Conservation (phyloP, 2,113 vertebrate genomes). For the Saiga tatarica region DNA sequence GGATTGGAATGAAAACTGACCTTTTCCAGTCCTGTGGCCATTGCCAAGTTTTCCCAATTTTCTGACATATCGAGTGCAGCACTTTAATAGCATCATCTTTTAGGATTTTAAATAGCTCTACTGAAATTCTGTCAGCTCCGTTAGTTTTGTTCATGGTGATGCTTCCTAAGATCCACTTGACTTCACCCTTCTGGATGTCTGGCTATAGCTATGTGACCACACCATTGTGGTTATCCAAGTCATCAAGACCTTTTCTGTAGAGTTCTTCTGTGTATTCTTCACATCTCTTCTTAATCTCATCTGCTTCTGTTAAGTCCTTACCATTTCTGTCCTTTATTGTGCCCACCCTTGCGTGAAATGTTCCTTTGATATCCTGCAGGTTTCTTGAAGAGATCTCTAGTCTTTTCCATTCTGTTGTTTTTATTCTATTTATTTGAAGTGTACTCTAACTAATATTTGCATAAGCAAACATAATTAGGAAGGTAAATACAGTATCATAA, state of each 20-base stretch:
- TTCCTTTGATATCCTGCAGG: neutral
- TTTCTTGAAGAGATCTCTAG: neutral
- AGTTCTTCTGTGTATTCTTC: neutral
- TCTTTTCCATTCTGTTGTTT: neutral
- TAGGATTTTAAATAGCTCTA: neutral
- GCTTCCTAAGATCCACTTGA: neutral
- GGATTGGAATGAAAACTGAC: neutral
- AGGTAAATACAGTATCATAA: slow-evolving; percentile 2
- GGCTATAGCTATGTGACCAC: neutral
- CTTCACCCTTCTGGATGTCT: neutral
- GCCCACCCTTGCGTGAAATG: neutral
- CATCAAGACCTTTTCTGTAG: neutral
- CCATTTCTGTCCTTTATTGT: neutral
- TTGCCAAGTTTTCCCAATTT: neutral
- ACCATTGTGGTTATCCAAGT: neutral
- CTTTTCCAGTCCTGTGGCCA: neutral
- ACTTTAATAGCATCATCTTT: neutral
- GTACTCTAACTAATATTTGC: slow-evolving; percentile 23
- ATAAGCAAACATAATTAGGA: slow-evolving; percentile 51
- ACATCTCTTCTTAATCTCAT: neutral
- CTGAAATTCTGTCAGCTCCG: neutral
- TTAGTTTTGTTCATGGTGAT: neutral
- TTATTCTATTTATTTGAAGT: neutral
- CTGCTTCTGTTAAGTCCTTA: neutral
- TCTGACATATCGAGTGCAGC: fast-evolving